Evolutionary conservation across 2,888 invertebrate genomes (phyloP).

Genomic region (Synanthedon vespiformis): DNA sequence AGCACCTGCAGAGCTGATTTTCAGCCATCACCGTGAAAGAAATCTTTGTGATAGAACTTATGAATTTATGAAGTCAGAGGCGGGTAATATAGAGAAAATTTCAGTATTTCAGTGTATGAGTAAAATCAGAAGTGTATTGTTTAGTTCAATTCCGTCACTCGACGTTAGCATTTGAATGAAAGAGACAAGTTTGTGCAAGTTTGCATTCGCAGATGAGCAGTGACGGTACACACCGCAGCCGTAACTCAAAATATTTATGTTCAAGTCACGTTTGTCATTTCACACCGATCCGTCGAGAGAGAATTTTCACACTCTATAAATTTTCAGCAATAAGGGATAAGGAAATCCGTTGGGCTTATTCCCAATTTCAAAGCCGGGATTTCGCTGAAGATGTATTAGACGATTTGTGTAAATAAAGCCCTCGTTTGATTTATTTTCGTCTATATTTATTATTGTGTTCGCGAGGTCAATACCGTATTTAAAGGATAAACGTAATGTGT

Average conservation of each 20-base stretch:
- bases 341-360: slow-evolving; percentile 34
- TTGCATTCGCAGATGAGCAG: slow-evolving; percentile 1
- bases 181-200: background rate
- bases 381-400: slow-evolving; percentile 19
- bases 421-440: slow-evolving; percentile 12
- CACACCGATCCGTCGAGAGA: slow-evolving; percentile 38
- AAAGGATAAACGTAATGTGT: background rate
- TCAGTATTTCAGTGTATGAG: too few species aligned
- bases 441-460: background rate
- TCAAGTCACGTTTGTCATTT: slow-evolving; percentile 56
- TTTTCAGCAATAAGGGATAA: slow-evolving; percentile 37
- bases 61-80: too few species aligned
- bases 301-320: slow-evolving; percentile 62
- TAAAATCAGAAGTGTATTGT: too few species aligned
- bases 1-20: too few species aligned
- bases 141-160: too few species aligned
- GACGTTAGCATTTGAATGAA: too few species aligned
- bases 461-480: background rate
- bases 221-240: slow-evolving; percentile 9
- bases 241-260: slow-evolving; percentile 7
- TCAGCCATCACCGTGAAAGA: too few species aligned
- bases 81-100: too few species aligned
- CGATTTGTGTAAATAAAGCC: slow-evolving; percentile 20
- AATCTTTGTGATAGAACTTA: too few species aligned
- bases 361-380: slow-evolving; percentile 16